Evolutionary conservation across 2,888 invertebrate species (phyloP).

Genomic region (Clitarchus hookeri): DNA sequence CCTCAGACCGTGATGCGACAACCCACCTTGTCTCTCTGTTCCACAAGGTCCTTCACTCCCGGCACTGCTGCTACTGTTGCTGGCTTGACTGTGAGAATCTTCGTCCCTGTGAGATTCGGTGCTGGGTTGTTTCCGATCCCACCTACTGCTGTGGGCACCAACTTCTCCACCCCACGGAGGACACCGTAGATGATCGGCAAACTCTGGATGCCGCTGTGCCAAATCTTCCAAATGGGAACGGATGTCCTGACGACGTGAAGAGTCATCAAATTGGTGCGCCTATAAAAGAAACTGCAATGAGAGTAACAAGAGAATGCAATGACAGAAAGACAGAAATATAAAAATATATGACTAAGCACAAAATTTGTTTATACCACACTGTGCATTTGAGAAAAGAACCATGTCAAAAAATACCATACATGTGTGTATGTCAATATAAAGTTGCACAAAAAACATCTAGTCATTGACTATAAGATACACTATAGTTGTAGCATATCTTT

Average conservation of each 20-base stretch:
- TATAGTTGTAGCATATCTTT: no score
- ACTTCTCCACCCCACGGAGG: constrained; percentile 50
- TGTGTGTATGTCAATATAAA: no score
- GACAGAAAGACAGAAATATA: no score
- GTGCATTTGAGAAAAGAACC: no score
- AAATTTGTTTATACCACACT: no score
- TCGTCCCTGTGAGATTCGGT: constrained; percentile 48
- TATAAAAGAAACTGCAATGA: constrained; percentile 43
- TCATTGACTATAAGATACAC: no score
- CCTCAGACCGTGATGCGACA: constrained; percentile 71
- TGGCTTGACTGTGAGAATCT: constrained; percentile 52
- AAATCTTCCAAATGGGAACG: constrained; percentile 67
- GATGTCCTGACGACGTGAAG: constrained; percentile 57
- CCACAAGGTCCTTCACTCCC: constrained; percentile 59
- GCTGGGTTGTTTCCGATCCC: constrained; percentile 48
- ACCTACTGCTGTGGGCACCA: constrained; percentile 44
- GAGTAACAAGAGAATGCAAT: not conserved
- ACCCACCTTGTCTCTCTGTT: constrained; percentile 47
- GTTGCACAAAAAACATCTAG: no score
- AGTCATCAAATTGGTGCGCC: constrained; percentile 69
- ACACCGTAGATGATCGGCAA: constrained; percentile 68
- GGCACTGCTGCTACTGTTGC: constrained; percentile 52
- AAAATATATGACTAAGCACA: no score
- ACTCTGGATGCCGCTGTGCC: constrained; percentile 73
- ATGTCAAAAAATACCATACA: no score